Evolutionary conservation across 2,797 vertebrate genomes (phyloP).

Genomic region (Steatocranus sp.): DNA sequence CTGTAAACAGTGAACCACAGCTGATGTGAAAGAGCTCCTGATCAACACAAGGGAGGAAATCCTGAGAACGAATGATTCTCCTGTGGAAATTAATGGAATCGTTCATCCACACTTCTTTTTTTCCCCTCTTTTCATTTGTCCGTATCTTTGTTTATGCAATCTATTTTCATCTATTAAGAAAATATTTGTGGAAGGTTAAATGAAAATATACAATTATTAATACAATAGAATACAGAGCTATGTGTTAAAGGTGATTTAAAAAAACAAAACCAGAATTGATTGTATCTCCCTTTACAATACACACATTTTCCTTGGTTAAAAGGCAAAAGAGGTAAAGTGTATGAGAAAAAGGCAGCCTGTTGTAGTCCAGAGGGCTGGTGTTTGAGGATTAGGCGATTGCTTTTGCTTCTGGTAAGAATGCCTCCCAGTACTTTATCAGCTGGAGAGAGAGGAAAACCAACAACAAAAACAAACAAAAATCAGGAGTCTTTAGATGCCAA

Average conservation of each 20-base stretch:
- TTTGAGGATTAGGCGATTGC: constrained; percentile 86
- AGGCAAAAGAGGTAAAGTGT: constrained; percentile 86
- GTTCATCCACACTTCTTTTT: constrained; percentile 11
- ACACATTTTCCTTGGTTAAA: constrained; percentile 69
- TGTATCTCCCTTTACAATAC: constrained; percentile 73
- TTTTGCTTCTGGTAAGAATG: constrained; percentile 96
- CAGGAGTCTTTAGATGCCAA: not conserved
- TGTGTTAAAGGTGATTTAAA: constrained; percentile 62
- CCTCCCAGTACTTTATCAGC: constrained; percentile 99
- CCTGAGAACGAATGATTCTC: constrained; percentile 42
- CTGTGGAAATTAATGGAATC: constrained; percentile 32
- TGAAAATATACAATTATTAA: constrained; percentile 83
- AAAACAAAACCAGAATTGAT: constrained; percentile 45
- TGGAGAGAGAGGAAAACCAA: constrained; percentile 34
- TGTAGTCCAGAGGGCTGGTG: constrained; percentile 36
- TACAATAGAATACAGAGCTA: constrained; percentile 74
- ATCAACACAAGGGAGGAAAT: constrained; percentile 20
- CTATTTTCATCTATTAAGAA: constrained; percentile 80
- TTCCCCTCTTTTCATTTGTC: not conserved
- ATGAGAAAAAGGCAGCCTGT: constrained; percentile 79
- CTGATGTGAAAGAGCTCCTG: constrained; percentile 44
- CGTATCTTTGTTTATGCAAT: constrained; percentile 46
- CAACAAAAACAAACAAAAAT: not conserved
- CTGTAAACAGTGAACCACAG: constrained; percentile 63
- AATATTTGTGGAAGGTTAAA: constrained; percentile 90